A percentile compares a stretch with the other conserved stretches of the same genome.
Evolutionary conservation across 2,113 vertebrate genomes (phyloP).

Genomic region (Anolis carolinensis): DNA sequence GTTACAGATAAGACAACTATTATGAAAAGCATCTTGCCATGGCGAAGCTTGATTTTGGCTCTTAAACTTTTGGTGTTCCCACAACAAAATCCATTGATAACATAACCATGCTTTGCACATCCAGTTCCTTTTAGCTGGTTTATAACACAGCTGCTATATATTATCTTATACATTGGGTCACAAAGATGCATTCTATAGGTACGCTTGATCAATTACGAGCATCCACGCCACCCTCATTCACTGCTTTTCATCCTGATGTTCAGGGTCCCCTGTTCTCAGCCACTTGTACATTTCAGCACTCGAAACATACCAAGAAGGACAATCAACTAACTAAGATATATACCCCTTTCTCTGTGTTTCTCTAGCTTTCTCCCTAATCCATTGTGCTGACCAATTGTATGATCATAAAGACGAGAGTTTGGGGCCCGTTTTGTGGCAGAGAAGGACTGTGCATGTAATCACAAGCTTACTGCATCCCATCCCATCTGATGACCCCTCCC

Average conservation of each 20-base stretch:
- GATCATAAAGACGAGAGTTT: conserved; percentile 72
- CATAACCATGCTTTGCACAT: conserved; percentile 64
- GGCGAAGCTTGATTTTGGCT: conserved; percentile 65
- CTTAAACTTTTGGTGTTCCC: conserved; percentile 73
- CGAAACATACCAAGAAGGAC: conserved; percentile 76
- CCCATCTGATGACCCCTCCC: conserved; percentile 73
- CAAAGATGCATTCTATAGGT: conserved; percentile 78
- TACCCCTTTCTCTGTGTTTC: conserved; percentile 74
- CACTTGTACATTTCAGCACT: conserved; percentile 77
- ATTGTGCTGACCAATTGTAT: conserved; percentile 73
- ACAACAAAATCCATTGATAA: conserved; percentile 73
- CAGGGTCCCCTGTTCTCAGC: conserved; percentile 76
- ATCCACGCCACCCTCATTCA: conserved; percentile 71
- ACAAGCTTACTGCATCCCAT: conserved; percentile 78
- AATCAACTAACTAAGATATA: conserved; percentile 78
- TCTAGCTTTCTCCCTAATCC: conserved; percentile 75
- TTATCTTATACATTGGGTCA: conserved; percentile 78
- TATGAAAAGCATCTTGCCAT: conserved; percentile 63
- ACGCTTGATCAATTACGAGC: conserved; percentile 75
- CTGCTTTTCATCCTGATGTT: conserved; percentile 76
- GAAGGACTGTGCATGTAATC: conserved; percentile 76
- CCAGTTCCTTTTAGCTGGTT: conserved; percentile 70
- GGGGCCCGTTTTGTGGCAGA: conserved; percentile 65
- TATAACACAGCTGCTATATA: conserved; percentile 79
- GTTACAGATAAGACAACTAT: conserved; percentile 51